Base-by-base conservation (phyloP, 2,113 vertebrate genomes). In the Pagrus major region DNA sequence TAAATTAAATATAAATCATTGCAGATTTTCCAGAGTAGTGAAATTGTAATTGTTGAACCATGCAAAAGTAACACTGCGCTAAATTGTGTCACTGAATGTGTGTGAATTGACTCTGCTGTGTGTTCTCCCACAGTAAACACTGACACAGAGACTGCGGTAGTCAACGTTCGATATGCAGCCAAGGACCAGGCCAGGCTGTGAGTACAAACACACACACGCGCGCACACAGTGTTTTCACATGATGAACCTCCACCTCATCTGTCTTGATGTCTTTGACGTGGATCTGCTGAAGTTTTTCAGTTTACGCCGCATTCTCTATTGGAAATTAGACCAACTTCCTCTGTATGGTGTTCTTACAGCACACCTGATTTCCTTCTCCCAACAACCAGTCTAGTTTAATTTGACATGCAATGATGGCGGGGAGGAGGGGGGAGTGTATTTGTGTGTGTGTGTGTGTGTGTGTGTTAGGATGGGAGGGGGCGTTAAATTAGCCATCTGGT, bases 181-280 rank as follows among this genome's bases (percentile, higher is more conserved):
- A 99, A 98, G 95, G 98, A 99, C 89, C 97, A 99, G 91, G 97
- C 98, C 83, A 96, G 97, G 93, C 96, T 97, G 98, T 99, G 94
- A 99, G 21, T 68, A 46, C 21, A 33, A 35, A 60, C 29, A 51
- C 25, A 27, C 46, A 23, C 35, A 6, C 52, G 78, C 47, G 9
- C 29, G 37, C 37, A 51, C 21, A 6, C 15, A 16, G 15, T 18
- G 42, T 71, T 39, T 81, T 76, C 69, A 69, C 33, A 29, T 52
- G 58, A 46, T 66, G 75, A 75, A 78, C 33, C 73, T 83, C 52
- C 4, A 37, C 29, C 54, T 78, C 52, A 59, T 71, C 70, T 49
- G 27, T 68, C 58, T 56, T 77, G 20, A 47, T 55, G 42, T 15
- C 31, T 84, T 59, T 80, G 63, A 66, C 37, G 10, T 52, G 58